Percentiles rank a stretch among this genome's conserved stretches.
Conservation (phyloP, 37 sponge, comb jelly and placozoan genomes). For the Lycopodina hypogea region DNA sequence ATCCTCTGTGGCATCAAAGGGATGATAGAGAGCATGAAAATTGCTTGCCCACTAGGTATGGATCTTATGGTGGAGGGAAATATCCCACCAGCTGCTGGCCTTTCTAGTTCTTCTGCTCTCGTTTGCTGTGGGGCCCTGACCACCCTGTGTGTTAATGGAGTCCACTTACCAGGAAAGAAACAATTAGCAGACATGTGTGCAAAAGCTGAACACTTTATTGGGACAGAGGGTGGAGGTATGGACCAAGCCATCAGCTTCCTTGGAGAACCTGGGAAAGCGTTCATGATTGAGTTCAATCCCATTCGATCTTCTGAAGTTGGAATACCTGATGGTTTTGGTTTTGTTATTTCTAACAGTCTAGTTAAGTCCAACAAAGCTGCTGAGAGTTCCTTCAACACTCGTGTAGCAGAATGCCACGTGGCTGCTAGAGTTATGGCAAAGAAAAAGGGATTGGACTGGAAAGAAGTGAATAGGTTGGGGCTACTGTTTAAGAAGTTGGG, state of each 20-base stretch:
- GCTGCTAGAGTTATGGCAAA: conserved; percentile 81
- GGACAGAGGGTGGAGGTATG: conserved; percentile 98
- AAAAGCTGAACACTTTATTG: conserved; percentile 84
- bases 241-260: conserved; percentile 97
- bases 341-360: conserved; percentile 87
- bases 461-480: conserved; percentile 42
- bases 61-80: conserved; percentile 82
- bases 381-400: conserved; percentile 64
- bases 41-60: conserved; percentile 62
- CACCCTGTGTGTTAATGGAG: conserved; percentile 56
- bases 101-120: conserved; percentile 98
- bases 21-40: conserved; percentile 32
- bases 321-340: conserved; percentile 63
- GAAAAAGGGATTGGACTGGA: conserved; percentile 66
- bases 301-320: conserved; percentile 59
- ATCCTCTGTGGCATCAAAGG: conserved; percentile 85
- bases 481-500: conserved; percentile 47
- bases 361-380: conserved; percentile 80
- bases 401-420: conserved; percentile 91
- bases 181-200: conserved; percentile 89
- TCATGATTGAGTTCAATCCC: conserved; percentile 90
- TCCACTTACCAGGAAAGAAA: conserved; percentile 37
- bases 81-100: conserved; percentile 89
- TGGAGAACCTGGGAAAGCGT: conserved; percentile 77
- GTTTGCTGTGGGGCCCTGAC: conserved; percentile 92